Conservation (phyloP, 1,140 invertebrate genomes). For the Epicauta chinensis region DNA sequence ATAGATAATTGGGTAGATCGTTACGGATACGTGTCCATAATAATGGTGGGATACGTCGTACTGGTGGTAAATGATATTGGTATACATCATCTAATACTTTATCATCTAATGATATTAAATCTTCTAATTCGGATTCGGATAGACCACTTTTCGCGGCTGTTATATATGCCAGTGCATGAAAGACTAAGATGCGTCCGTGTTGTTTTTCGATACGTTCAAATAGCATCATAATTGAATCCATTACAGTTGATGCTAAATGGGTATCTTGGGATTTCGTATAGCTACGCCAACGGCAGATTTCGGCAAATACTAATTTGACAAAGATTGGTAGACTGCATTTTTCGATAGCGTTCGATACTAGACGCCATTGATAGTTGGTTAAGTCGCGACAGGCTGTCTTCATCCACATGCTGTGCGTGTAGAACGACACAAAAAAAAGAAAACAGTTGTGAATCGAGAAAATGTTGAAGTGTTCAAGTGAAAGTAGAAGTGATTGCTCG, state of each 20-base stretch:
- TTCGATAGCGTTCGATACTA: constrained; percentile 88
- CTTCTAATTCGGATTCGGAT: constrained; percentile 90
- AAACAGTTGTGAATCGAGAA: too few relatives aligned
- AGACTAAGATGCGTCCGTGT: constrained; percentile 87
- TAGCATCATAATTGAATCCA: constrained; percentile 96
- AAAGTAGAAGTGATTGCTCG: too few relatives aligned
- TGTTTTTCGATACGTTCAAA: constrained; percentile 93
- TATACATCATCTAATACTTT: constrained; percentile 94
- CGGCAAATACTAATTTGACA: constrained; percentile 94
- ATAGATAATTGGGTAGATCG: constrained; percentile 92
- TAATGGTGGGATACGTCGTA: constrained; percentile 87
- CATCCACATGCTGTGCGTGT: constrained; percentile 93
- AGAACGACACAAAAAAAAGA: too few relatives aligned
- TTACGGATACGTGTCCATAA: constrained; percentile 94
- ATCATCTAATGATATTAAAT: constrained; percentile 91
- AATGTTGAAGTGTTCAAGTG: too few relatives aligned
- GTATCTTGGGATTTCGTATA: constrained; percentile 92
- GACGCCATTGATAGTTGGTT: constrained; percentile 88
- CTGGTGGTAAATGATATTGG: constrained; percentile 95
- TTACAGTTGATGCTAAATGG: constrained; percentile 86
- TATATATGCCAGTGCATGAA: constrained; percentile 90
- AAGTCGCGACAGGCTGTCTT: constrained; percentile 81
- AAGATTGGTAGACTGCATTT: constrained; percentile 96
- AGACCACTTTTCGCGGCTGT: constrained; percentile 89
- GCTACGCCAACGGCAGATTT: constrained; percentile 94